Conservation (phyloP, 1,140 invertebrate species). For the Drosophila equinoxialis region DNA sequence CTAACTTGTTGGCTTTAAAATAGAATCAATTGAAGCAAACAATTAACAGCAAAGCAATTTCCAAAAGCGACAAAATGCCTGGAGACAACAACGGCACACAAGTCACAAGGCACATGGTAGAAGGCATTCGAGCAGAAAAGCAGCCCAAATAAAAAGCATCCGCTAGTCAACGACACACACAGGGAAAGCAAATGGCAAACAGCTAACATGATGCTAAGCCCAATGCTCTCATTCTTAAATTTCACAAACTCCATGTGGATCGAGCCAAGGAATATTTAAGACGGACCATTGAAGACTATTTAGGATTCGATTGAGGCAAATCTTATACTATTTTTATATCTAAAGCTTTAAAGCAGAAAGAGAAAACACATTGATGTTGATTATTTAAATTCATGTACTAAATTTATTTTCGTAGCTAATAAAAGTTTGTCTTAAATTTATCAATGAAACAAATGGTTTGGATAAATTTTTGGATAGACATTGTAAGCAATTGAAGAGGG, state of each 20-base stretch:
- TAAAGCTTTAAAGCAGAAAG: too few relatives aligned
- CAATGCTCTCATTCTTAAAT: conserved; percentile 32
- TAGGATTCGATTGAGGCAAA: background rate
- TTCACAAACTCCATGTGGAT: conserved; percentile 49
- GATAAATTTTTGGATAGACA: too few relatives aligned
- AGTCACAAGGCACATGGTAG: conserved; percentile 27
- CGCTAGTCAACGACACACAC: conserved; percentile 6
- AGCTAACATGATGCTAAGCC: conserved; percentile 34
- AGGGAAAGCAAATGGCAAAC: background rate
- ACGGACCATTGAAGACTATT: background rate
- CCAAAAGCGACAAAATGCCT: conserved; percentile 67
- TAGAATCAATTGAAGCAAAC: conserved; percentile 73
- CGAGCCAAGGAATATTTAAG: conserved; percentile 11
- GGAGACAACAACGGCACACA: conserved; percentile 56
- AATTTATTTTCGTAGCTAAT: too few relatives aligned
- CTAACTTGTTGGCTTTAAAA: conserved; percentile 60
- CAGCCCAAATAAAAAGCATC: conserved; percentile 44
- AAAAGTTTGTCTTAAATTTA: too few relatives aligned
- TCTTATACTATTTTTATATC: too few relatives aligned
- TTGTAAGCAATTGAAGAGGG: too few relatives aligned
- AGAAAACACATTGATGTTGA: too few relatives aligned
- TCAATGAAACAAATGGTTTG: too few relatives aligned
- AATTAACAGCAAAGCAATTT: conserved; percentile 76
- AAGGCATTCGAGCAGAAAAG: conserved; percentile 50
- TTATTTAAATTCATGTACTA: too few relatives aligned